Conservation (phyloP, 2,888 invertebrate genomes). For the Cheilosia soror region DNA sequence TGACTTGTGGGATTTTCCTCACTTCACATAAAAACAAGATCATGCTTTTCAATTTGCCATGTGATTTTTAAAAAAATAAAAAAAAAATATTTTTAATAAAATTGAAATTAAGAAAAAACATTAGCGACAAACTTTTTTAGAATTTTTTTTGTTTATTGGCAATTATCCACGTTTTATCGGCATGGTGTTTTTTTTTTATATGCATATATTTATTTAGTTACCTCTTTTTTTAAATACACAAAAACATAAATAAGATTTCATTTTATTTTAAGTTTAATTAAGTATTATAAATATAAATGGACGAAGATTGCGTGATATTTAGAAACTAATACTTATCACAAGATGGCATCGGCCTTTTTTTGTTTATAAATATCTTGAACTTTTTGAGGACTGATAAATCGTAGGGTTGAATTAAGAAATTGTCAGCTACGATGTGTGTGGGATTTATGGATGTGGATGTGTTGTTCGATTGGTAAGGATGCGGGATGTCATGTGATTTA, state of each 20-base stretch:
- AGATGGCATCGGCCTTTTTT: conserved; percentile 1
- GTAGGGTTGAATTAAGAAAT: conserved; percentile 1
- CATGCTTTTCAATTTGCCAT: conserved; percentile 25
- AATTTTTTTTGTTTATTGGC: conserved; percentile 14
- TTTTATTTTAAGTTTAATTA: neutral
- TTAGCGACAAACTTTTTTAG: neutral
- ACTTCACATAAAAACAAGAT: neutral
- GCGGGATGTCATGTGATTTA: neutral
- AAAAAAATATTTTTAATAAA: neutral
- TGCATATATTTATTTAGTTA: neutral
- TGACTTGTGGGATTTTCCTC: neutral
- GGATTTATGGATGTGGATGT: neutral
- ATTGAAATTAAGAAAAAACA: neutral
- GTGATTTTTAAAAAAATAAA: conserved; percentile 2
- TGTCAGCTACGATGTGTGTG: neutral
- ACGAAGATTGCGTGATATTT: neutral
- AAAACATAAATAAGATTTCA: conserved; percentile 20
- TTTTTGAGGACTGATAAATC: neutral
- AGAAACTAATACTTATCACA: neutral
- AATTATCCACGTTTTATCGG: conserved; percentile 17
- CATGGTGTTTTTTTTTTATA: neutral
- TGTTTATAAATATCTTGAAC: neutral
- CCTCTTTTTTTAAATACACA: neutral
- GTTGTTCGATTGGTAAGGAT: neutral
- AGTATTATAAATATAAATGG: neutral